phyloP scores from a whole-genome alignment of 2,113 vertebrate genomes.

The Porphyrio hochstetteri region DNA sequence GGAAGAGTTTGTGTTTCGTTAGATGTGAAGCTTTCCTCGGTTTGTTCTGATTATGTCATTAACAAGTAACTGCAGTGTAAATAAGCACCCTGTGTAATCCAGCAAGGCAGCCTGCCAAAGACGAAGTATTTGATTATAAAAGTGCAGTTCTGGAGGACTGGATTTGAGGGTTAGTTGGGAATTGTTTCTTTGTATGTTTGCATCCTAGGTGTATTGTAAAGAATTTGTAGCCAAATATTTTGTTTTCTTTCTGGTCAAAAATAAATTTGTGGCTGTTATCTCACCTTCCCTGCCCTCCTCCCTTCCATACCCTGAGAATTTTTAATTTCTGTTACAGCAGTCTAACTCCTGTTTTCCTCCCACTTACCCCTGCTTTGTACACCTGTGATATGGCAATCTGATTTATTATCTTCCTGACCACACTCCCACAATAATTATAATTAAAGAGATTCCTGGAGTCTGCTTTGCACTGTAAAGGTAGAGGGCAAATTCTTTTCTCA shows the following conservation, averaged over 20 bases:
- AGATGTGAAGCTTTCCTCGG: not conserved
- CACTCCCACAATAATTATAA: constrained; percentile 51
- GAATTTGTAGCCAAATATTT: constrained; percentile 28
- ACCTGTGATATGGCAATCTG: constrained; percentile 44
- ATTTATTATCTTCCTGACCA: constrained; percentile 62
- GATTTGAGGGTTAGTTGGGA: constrained; percentile 6
- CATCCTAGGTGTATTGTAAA: constrained; percentile 1
- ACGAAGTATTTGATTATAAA: not conserved
- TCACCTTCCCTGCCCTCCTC: constrained; percentile 4
- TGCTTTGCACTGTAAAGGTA: not conserved
- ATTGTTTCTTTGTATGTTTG: constrained; percentile 1
- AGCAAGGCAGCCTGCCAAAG: constrained; percentile 35
- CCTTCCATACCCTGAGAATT: not conserved
- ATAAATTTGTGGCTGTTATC: constrained; percentile 48
- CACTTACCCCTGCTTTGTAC: not conserved
- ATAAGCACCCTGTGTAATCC: not conserved
- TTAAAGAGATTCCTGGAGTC: constrained; percentile 27
- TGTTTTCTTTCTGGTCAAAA: constrained; percentile 24
- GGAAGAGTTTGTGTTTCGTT: not conserved
- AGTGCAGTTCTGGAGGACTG: not conserved
- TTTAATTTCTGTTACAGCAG: not conserved
- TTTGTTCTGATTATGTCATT: constrained; percentile 34
- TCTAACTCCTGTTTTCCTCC: not conserved
- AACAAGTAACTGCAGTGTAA: constrained; percentile 17
- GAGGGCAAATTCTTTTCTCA: constrained; percentile 1